These are phyloP conservation scores for Cancer borealis DNA, from an alignment of 2,888 invertebrate species.

Conservation along the genomic window DNA sequence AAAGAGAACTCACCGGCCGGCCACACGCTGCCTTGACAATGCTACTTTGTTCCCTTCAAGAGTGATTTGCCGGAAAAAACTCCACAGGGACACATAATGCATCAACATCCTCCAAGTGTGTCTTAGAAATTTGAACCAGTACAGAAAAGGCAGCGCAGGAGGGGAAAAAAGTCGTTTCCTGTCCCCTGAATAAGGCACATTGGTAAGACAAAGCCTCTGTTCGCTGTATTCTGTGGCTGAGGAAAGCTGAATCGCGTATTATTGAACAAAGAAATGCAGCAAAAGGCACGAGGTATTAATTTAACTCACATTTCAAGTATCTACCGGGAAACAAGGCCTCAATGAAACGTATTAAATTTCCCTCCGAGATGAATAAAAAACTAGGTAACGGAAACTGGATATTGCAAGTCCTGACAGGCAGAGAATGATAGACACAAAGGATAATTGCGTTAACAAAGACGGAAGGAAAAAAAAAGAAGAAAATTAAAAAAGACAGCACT, in stretches of 20 bases:
- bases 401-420: not conserved
- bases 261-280: not conserved
- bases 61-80: not conserved
- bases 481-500: too few species aligned
- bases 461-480: not conserved
- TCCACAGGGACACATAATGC: constrained; percentile 11
- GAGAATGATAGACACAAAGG: not conserved
- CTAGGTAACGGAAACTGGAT: not conserved
- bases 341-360: not conserved
- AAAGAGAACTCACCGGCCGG: not conserved
- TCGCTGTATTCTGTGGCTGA: not conserved
- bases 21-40: constrained; percentile 13
- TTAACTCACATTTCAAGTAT: not conserved
- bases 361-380: not conserved
- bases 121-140: not conserved
- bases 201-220: not conserved
- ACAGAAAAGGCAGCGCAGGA: constrained; percentile 12
- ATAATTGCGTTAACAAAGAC: constrained; percentile 14
- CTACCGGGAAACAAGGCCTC: not conserved
- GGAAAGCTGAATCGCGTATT: not conserved
- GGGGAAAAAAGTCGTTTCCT: not conserved
- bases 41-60: constrained; percentile 25
- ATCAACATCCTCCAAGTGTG: constrained; percentile 8
- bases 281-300: not conserved
- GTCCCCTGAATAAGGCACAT: not conserved